These are phyloP conservation scores for Magallana angulata DNA, from an alignment of 1,140 invertebrate species.

Conservation along the genomic window DNA sequence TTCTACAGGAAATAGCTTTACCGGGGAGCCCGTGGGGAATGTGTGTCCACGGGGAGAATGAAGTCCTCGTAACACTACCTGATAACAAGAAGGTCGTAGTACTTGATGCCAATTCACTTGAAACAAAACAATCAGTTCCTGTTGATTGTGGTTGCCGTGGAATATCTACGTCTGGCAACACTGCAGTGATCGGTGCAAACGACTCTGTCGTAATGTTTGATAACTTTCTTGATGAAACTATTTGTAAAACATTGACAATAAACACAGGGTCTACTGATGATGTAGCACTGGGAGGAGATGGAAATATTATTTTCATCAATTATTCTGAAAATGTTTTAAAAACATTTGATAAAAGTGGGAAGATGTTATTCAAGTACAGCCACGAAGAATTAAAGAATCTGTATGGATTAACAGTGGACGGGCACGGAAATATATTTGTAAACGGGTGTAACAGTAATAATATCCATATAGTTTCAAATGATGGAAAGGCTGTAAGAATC, in stretches of 20 bases:
- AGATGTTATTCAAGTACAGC: not conserved
- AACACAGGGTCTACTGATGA: not conserved
- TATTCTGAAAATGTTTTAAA: not conserved
- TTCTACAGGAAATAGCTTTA: not conserved
- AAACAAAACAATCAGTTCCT: not conserved
- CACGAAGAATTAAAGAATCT: not conserved
- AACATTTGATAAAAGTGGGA: not conserved
- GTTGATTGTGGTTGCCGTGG: not conserved
- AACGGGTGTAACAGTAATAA: not conserved
- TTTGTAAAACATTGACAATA: not conserved
- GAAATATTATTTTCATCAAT: not conserved
- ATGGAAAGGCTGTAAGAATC: not conserved
- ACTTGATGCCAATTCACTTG: not conserved
- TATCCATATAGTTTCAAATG: not conserved
- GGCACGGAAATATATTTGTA: not conserved
- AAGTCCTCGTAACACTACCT: not conserved
- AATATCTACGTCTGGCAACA: not conserved
- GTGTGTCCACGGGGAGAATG: not conserved
- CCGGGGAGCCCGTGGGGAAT: not conserved
- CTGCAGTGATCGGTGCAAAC: not conserved
- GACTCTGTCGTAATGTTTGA: not conserved
- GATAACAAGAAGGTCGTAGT: not conserved
- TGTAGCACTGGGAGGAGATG: not conserved
- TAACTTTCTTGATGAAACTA: not conserved
- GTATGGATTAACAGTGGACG: conserved; percentile 5